Evolutionary conservation across 2,888 invertebrate genomes (phyloP).

Genomic region (Lepidonotus clava): DNA sequence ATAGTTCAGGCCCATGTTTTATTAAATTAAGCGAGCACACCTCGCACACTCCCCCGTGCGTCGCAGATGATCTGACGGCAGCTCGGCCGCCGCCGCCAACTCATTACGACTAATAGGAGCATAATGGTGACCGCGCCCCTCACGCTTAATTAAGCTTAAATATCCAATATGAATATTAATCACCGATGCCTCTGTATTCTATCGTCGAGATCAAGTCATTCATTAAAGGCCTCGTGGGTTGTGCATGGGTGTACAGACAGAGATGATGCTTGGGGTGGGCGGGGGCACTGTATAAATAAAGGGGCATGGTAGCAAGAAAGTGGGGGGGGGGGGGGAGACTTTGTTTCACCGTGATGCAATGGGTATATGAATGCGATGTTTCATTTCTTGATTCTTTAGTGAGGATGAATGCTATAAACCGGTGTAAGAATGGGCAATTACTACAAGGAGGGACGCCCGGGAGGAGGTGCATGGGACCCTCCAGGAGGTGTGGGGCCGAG

Average conservation of each 20-base stretch:
- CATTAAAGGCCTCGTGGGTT: no score
- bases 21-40: neutral
- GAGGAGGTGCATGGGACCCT: no score
- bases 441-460: no score
- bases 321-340: neutral
- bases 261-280: no score
- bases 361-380: no score
- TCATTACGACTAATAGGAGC: slow-evolving; percentile 17
- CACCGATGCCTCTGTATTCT: neutral
- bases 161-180: slow-evolving; percentile 5
- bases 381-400: no score
- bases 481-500: neutral
- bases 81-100: neutral
- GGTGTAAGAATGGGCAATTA: no score
- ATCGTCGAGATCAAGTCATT: slow-evolving; percentile 1
- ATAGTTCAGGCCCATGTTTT: neutral
- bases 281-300: no score
- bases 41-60: neutral
- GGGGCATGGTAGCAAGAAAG: no score
- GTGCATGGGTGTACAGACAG: no score
- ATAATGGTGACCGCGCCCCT: neutral
- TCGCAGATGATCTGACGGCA: neutral
- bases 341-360: no score
- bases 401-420: no score
- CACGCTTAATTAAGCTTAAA: neutral